Percentiles rank a stretch among this genome's conserved stretches.
These are phyloP conservation scores for Cinclus cinclus DNA, from an alignment of 2,113 vertebrate species.

Conservation along the genomic window DNA sequence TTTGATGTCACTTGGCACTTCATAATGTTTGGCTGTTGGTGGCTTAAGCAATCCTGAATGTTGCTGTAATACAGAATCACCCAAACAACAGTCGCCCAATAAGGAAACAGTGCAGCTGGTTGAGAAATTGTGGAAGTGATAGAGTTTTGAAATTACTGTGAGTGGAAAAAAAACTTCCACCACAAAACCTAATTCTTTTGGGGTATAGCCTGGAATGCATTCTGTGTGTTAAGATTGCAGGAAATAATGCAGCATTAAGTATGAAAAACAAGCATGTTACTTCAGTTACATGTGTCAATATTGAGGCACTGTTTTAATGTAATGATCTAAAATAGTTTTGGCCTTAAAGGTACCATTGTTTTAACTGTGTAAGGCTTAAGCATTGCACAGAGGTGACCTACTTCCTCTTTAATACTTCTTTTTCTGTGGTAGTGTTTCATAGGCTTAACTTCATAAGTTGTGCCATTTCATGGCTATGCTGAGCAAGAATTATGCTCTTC, in stretches of 20 bases:
- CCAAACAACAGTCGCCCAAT: slow-evolving; percentile 34
- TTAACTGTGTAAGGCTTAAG: background rate
- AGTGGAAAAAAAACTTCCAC: background rate
- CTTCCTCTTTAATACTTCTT: background rate
- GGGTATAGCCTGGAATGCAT: background rate
- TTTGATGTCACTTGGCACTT: background rate
- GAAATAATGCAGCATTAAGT: background rate
- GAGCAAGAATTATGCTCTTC: background rate
- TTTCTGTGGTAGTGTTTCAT: background rate
- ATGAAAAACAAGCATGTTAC: background rate
- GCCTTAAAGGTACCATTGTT: background rate
- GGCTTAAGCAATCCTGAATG: background rate
- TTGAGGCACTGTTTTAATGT: background rate
- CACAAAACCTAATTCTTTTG: background rate
- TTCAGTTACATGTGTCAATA: background rate
- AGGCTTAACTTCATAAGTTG: background rate
- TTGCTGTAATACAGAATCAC: slow-evolving; percentile 28
- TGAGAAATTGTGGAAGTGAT: slow-evolving; percentile 68
- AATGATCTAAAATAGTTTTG: background rate
- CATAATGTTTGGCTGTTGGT: background rate
- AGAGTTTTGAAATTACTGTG: slow-evolving; percentile 54
- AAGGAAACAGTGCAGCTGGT: slow-evolving; percentile 49
- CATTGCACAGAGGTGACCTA: background rate
- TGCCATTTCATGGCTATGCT: background rate
- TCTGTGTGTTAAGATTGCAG: background rate